phyloP scores from a whole-genome alignment of 2,888 invertebrate species.

The Lasioglossum morio region DNA sequence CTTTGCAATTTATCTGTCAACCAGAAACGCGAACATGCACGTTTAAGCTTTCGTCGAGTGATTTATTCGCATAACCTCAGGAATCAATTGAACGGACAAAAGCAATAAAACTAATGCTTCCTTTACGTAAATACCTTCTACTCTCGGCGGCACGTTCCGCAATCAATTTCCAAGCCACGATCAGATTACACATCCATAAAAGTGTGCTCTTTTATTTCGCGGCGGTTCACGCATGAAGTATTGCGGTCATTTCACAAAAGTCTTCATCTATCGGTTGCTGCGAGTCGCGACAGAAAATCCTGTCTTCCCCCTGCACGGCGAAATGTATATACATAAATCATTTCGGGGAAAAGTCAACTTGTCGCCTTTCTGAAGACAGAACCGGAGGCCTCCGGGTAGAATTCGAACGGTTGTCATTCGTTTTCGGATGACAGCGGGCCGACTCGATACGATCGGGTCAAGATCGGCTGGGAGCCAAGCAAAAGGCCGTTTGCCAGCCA shows the following conservation, averaged over 20 bases:
- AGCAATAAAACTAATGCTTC: not conserved
- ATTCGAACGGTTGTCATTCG: conserved; percentile 68
- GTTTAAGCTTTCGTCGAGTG: not conserved
- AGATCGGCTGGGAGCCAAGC: conserved; percentile 72
- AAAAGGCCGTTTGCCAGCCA: conserved; percentile 67
- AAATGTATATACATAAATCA: conserved; percentile 53
- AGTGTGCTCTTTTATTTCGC: not conserved
- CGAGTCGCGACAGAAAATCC: not conserved
- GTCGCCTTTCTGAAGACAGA: conserved; percentile 57
- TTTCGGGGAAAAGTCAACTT: conserved; percentile 65
- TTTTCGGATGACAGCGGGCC: conserved; percentile 72
- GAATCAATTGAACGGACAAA: not conserved
- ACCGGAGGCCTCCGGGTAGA: conserved; percentile 51
- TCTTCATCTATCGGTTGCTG: not conserved
- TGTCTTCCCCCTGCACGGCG: not conserved
- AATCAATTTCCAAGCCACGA: not conserved
- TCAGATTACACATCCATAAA: not conserved
- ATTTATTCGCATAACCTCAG: not conserved
- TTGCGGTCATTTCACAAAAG: not conserved
- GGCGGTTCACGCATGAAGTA: not conserved
- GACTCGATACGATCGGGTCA: conserved; percentile 76
- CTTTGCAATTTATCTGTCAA: not conserved
- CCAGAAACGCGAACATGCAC: not conserved
- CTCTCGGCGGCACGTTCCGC: not conserved
- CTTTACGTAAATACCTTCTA: not conserved